Conservation (phyloP, 2,113 vertebrate genomes). For the Caranx ignobilis region DNA sequence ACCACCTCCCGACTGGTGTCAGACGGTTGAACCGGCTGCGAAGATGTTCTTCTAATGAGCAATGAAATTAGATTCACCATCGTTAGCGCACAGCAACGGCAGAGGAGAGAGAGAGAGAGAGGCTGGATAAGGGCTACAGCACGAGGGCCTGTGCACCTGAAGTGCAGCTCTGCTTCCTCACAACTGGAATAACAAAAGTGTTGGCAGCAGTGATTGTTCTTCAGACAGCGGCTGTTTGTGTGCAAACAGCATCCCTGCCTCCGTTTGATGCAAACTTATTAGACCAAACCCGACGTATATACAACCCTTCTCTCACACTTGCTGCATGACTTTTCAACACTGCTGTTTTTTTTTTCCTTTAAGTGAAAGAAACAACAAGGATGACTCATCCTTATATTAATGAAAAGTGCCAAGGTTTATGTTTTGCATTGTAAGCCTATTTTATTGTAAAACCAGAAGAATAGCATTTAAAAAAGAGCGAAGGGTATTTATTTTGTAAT, state of each 20-base stretch:
- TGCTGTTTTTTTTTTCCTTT: constrained; percentile 18
- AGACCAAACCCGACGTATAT: constrained; percentile 33
- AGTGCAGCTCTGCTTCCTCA: constrained; percentile 25
- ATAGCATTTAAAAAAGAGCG: background rate
- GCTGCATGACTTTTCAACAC: constrained; percentile 64
- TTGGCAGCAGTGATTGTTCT: constrained; percentile 34
- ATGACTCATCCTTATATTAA: constrained; percentile 21
- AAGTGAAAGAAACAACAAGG: constrained; percentile 27
- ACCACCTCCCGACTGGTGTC: constrained; percentile 10
- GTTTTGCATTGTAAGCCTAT: constrained; percentile 41
- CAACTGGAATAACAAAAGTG: constrained; percentile 50
- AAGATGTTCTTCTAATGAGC: constrained; percentile 61
- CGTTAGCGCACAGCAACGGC: constrained; percentile 27
- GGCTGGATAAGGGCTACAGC: constrained; percentile 35
- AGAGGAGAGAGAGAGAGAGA: constrained; percentile 12
- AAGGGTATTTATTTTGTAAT: constrained; percentile 71
- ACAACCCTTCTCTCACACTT: constrained; percentile 32
- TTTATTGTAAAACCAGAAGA: constrained; percentile 42
- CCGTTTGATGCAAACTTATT: constrained; percentile 30
- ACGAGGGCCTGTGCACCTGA: constrained; percentile 5
- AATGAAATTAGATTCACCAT: constrained; percentile 39
- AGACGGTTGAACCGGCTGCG: constrained; percentile 36
- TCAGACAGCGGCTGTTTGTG: constrained; percentile 19
- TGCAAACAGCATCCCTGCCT: constrained; percentile 24
- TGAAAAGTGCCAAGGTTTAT: constrained; percentile 58